Conservation (phyloP, 1,140 invertebrate species). For the Aricia agestis region DNA sequence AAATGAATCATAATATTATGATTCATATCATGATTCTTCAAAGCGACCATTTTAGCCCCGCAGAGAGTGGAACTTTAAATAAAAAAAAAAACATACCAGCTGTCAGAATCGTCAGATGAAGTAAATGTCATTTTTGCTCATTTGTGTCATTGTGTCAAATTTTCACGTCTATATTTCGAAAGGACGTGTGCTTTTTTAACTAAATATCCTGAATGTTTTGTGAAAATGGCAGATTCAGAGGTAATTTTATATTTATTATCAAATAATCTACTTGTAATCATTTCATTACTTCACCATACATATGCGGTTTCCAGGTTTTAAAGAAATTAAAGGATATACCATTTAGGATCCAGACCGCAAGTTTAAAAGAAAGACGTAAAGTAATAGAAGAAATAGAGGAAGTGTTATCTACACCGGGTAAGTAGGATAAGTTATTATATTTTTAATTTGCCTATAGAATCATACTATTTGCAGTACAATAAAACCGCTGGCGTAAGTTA, state of each 20-base stretch:
- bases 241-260: slow-evolving; percentile 40
- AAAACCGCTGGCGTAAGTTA: not conserved
- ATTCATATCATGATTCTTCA: too few species aligned
- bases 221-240: slow-evolving; percentile 70
- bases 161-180: slow-evolving; percentile 30
- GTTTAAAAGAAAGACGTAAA: slow-evolving; percentile 83
- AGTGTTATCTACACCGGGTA: slow-evolving; percentile 85
- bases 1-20: too few species aligned
- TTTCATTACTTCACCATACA: slow-evolving; percentile 24
- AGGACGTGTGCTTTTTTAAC: slow-evolving; percentile 43
- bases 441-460: not conserved
- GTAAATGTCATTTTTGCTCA: too few species aligned
- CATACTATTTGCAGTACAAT: not conserved
- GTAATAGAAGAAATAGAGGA: slow-evolving; percentile 83
- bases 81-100: too few species aligned
- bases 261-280: slow-evolving; percentile 15
- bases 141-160: slow-evolving; percentile 19
- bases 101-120: not conserved
- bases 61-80: too few species aligned
- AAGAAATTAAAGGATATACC: slow-evolving; percentile 88
- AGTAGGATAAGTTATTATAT: slow-evolving; percentile 38
- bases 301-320: slow-evolving; percentile 78
- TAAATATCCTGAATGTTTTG: slow-evolving; percentile 50
- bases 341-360: slow-evolving; percentile 85
- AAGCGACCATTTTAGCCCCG: too few species aligned